Evolutionary conservation across 1,140 invertebrate genomes (phyloP).

Genomic region (Xylocopa sonorina): DNA sequence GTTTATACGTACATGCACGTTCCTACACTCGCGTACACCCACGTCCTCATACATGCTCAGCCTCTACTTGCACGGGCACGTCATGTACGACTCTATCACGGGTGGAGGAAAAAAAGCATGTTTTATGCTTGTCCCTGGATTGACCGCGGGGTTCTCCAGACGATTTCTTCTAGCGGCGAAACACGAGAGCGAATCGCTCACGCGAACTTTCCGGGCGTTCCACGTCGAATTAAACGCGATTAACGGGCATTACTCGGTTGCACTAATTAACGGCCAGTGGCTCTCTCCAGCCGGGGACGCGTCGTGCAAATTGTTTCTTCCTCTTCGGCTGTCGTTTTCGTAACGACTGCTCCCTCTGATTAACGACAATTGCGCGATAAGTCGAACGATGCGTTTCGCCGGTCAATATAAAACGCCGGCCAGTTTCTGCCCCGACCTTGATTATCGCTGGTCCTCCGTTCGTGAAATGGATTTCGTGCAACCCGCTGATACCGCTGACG

Average conservation of each 20-base stretch:
- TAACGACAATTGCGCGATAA: constrained; percentile 22
- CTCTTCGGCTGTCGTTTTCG: neutral
- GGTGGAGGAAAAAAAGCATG: constrained; percentile 20
- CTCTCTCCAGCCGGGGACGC: neutral
- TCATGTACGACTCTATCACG: neutral
- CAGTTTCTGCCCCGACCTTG: constrained; percentile 1
- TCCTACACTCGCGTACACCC: no score
- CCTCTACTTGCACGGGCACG: neutral
- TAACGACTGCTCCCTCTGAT: no score
- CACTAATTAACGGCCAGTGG: constrained; percentile 51
- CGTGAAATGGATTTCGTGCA: constrained; percentile 49
- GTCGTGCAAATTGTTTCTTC: constrained; percentile 31
- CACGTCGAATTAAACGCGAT: constrained; percentile 58
- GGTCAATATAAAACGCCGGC: neutral
- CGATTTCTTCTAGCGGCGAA: constrained; percentile 28
- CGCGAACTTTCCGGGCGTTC: constrained; percentile 13
- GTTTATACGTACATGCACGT: constrained; percentile 12
- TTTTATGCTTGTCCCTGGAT: neutral
- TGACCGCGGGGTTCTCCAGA: neutral
- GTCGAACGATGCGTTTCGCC: neutral
- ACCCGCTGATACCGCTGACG: neutral
- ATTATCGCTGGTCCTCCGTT: neutral
- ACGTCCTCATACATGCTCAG: neutral
- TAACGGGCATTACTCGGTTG: constrained; percentile 54
- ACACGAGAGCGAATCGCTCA: constrained; percentile 45